Percentiles rank a stretch among this genome's conserved stretches.
These are phyloP conservation scores for Sepioteuthis lessoniana DNA, from an alignment of 2,888 invertebrate genomes.

Conservation along the genomic window DNA sequence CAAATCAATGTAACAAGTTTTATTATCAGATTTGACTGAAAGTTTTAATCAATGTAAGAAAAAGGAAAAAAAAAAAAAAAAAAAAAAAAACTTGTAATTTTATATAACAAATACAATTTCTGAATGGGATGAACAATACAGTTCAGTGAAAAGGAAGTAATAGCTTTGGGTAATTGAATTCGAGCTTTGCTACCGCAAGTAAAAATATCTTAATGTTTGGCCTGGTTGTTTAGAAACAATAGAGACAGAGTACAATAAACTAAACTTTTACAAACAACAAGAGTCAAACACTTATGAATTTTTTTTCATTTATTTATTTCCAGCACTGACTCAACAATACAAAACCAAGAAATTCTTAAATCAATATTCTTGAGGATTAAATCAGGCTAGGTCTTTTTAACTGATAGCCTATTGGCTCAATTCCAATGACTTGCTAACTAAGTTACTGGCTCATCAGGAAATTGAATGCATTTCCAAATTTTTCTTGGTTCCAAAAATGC, in stretches of 20 bases:
- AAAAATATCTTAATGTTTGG: neutral
- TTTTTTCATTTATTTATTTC: neutral
- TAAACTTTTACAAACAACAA: neutral
- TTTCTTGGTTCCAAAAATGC: neutral
- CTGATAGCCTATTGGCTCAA: neutral
- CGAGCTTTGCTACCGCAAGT: neutral
- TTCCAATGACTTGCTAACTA: neutral
- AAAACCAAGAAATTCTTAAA: neutral
- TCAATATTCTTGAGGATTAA: neutral
- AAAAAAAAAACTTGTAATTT: neutral
- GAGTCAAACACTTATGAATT: no score
- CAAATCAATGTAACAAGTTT: no score
- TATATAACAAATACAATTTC: neutral
- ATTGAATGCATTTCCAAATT: neutral
- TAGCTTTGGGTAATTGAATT: neutral
- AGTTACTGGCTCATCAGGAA: neutral
- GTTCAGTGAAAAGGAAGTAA: neutral
- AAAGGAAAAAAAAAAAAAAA: neutral
- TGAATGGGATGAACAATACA: neutral
- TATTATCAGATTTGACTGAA: neutral
- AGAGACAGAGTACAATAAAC: neutral
- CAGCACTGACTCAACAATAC: neutral
- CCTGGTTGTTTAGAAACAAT: neutral
- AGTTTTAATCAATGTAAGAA: neutral
- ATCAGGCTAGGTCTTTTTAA: neutral